Conservation (phyloP, 2,113 vertebrate species). For the Pseudorectes ferrugineus region DNA sequence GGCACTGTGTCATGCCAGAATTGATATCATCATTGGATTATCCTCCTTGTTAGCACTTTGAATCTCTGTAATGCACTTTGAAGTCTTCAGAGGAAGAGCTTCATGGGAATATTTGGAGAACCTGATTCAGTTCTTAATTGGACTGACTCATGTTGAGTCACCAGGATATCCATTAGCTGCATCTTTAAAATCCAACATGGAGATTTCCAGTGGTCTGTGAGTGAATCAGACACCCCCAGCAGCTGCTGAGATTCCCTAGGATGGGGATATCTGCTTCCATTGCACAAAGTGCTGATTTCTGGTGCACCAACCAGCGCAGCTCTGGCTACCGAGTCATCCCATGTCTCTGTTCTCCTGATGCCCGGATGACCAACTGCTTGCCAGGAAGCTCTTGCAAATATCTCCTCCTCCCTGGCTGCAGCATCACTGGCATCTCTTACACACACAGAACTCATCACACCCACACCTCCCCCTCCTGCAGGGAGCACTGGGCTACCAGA, state of each 20-base stretch:
- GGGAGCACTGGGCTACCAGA: constrained; percentile 42
- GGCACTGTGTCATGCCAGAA: background rate
- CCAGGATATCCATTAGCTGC: constrained; percentile 17
- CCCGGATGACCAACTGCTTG: background rate
- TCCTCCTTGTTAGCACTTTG: constrained; percentile 20
- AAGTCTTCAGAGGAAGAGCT: constrained; percentile 52
- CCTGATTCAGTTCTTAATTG: constrained; percentile 61
- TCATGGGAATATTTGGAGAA: constrained; percentile 46
- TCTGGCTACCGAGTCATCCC: background rate
- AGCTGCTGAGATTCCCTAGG: background rate
- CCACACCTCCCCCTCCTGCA: constrained; percentile 35
- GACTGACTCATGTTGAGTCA: constrained; percentile 41
- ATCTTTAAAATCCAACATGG: background rate
- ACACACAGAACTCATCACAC: constrained; percentile 61
- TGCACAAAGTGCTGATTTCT: background rate
- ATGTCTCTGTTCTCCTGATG: background rate
- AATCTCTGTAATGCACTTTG: constrained; percentile 40
- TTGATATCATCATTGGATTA: constrained; percentile 43
- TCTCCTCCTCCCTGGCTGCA: constrained; percentile 31
- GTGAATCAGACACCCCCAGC: background rate
- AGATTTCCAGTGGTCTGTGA: background rate
- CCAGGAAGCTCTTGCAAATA: background rate
- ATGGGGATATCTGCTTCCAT: background rate
- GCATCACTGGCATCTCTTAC: constrained; percentile 56
- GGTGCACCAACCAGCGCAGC: background rate